Base-by-base conservation (phyloP, 1,140 invertebrate genomes). In the Diorhabda elongata region DNA sequence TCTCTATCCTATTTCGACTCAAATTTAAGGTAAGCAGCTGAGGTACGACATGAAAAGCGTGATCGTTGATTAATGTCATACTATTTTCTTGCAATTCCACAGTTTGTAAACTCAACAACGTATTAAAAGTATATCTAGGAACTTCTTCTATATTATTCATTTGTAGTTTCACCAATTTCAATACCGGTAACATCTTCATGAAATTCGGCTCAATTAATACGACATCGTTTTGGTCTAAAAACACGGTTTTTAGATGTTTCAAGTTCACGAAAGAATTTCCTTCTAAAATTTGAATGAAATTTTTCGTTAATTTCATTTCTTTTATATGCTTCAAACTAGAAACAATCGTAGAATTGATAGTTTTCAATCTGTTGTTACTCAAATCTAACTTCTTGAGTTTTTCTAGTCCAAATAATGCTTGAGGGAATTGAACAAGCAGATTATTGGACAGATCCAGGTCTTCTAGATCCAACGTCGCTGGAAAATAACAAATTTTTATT, bases 1-100 rank as follows among this genome's bases (percentile, higher is more conserved):
- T 87, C 5, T 84, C 84, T 60, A 94, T 82, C 72, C 90, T 85
- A 83, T 94, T 94, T 72, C 89, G 85, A 75, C 92, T 94, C 61
- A 95, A 78, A 84, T 95, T 95, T 6, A 96, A 81, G 78, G 93
- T 90, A 42, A 94, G 85, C 59, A 94, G 80, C 59, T 92, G 88
- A 5, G 91, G 91, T 9, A 91, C 87, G 73, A 89, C 88, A 69
- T 89, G 86, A 77, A 95, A 95, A 1, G 91, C 91, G 73, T 89
- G 87, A n/a, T 84, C 84, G 0, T 91, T 89, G 59, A 95, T 83
- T 8, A 81, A 83, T 69, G 67, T 69, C 44, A 93, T 78, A 61
- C 87, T 84, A 79, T 96, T 96, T 74, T 94, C 88, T 82, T 95
- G 92, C 47, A 96, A 81, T 78, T 95, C 92, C 2, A 92, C 84